Percentiles rank a stretch among this genome's conserved stretches.
phyloP scores from a whole-genome alignment of 2,797 vertebrate genomes.

The Sciurus vulgaris region DNA sequence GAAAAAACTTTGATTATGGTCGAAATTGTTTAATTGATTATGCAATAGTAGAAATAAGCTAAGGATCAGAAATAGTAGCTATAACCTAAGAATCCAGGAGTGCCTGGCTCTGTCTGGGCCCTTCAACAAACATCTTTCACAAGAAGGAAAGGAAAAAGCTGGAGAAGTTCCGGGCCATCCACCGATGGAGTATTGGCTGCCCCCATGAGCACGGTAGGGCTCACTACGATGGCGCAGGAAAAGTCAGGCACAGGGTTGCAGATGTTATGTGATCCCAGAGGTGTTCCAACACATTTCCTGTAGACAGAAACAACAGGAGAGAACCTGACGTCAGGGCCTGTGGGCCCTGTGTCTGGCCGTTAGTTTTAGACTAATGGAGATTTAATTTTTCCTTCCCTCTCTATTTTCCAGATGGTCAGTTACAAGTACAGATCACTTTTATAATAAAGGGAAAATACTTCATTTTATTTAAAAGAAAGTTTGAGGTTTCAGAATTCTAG shows the following conservation, averaged over 20 bases:
- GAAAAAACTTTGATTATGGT: not conserved
- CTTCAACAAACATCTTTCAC: not conserved
- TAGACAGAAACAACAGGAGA: not conserved
- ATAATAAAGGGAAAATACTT: not conserved
- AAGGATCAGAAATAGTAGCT: too few species aligned
- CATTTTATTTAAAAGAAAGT: not conserved
- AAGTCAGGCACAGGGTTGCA: not conserved
- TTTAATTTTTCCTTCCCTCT: not conserved
- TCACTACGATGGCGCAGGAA: not conserved
- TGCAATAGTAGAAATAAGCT: not conserved
- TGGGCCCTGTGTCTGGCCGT: not conserved
- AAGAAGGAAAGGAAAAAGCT: not conserved
- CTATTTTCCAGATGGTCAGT: not conserved
- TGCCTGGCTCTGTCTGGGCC: not conserved
- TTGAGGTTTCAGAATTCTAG: not conserved
- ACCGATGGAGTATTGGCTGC: not conserved
- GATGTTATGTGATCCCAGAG: not conserved
- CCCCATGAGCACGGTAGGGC: not conserved
- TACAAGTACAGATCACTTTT: not conserved
- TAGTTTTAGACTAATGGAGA: conserved; percentile 19
- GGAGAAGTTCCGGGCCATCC: not conserved
- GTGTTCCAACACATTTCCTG: not conserved
- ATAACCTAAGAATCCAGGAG: not conserved
- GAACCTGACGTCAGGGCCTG: not conserved
- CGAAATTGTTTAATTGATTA: not conserved